Percentiles rank a stretch among this genome's conserved stretches.
Evolutionary conservation across 2,113 vertebrate species (phyloP).

Genomic region (Corythaixoides concolor): DNA sequence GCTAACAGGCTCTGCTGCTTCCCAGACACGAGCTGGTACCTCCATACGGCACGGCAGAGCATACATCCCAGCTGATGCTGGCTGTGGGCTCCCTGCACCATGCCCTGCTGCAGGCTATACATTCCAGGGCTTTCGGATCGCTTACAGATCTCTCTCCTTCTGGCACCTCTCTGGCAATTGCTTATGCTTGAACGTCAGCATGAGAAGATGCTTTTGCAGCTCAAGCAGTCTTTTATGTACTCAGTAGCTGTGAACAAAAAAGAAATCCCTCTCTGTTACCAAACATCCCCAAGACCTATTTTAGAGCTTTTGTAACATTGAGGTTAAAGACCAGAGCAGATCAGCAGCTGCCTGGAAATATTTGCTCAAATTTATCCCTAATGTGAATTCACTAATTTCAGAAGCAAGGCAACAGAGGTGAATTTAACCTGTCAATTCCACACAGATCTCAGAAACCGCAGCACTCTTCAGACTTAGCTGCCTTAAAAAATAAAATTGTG

Average conservation of each 20-base stretch:
- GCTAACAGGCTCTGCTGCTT: not conserved
- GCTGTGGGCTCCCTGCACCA: not conserved
- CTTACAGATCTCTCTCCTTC: not conserved
- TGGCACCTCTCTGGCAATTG: not conserved
- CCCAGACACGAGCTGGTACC: not conserved
- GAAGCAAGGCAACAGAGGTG: not conserved
- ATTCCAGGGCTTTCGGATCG: not conserved
- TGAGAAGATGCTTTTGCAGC: not conserved
- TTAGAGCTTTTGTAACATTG: not conserved
- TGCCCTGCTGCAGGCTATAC: not conserved
- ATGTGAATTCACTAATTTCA: not conserved
- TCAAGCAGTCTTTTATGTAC: not conserved
- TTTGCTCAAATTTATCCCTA: not conserved
- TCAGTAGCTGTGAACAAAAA: not conserved
- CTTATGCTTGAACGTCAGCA: not conserved
- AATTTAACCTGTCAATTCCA: not conserved
- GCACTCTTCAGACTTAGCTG: not conserved
- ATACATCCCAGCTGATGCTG: not conserved
- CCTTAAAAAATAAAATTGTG: not conserved
- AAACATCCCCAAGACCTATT: not conserved
- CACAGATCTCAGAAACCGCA: not conserved
- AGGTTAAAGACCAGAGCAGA: not conserved
- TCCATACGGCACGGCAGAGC: rapidly evolving
- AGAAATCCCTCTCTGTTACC: not conserved
- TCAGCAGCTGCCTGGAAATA: not conserved